Base-by-base conservation (phyloP, 1,140 invertebrate genomes). In the Coenobita brevimanus region DNA sequence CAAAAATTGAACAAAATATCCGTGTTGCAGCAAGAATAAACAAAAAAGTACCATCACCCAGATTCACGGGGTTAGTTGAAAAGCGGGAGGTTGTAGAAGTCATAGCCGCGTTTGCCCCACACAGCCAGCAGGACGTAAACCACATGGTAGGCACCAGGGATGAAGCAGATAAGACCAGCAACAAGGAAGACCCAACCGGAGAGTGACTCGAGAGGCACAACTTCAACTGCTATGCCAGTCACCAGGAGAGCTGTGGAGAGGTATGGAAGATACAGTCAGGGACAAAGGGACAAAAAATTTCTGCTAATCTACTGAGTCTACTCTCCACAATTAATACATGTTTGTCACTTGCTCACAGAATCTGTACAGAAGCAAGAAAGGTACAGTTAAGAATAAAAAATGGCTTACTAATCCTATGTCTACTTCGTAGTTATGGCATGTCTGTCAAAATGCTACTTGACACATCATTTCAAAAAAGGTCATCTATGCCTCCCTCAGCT, bases 71-170 rank as follows among this genome's bases (percentile, higher is more conserved):
- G 60, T 91, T 78, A 96, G 92, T 96, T 96, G 91, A 97, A 96
- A 62, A 97, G 92, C 17, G 96, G 96, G 83, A 97, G 93, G 92
- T 96, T 96, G 92, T 96, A 96, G 92, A 97, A 97, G 91, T 96
- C 95, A 92, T 96, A 97, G 88, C 96, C 96, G 91, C 95, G 93
- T 91, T 94, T 95, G 64, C 96, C 96, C 91, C 95, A 95, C n/a
- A 96, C 96, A 15, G 96, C 96, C 82, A 96, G 93, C 93, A 96
- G 96, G 90, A 97, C 96, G 92, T 96, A 97, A 33, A 96, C 95
- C 13, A 97, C 95, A 91, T 97, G 96, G 92, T 97, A 97, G 62
- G 95, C 96, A 85, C 96, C 96, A 8, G 95, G 95, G 67, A 96
- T 90, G 64, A 89, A 89, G 64, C 89, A 91, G 24, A 89, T 85